These are phyloP conservation scores for Rhinoderma darwinii DNA, from an alignment of 2,113 vertebrate species.

Conservation along the genomic window DNA sequence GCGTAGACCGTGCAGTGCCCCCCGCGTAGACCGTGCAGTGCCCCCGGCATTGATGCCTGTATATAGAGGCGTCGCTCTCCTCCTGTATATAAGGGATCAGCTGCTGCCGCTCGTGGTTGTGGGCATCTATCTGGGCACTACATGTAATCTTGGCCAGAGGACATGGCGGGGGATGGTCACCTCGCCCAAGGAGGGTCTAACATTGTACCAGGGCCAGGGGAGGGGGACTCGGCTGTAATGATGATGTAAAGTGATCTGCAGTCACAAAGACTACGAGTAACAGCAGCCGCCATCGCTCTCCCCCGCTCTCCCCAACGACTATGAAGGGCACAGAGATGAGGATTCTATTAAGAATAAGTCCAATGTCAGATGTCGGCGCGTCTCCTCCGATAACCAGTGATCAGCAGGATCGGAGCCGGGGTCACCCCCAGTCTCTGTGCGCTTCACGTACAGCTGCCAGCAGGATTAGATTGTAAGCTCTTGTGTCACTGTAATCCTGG, in stretches of 20 bases:
- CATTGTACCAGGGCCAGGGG: neutral
- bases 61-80: no score
- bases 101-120: neutral
- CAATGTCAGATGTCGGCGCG: conserved; percentile 26
- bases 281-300: neutral
- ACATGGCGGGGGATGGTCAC: neutral
- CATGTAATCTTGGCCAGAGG: neutral
- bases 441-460: neutral
- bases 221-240: neutral
- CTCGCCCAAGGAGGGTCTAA: conserved; percentile 27
- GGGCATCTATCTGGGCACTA: neutral
- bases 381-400: neutral
- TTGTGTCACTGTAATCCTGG: neutral
- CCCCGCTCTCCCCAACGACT: neutral
- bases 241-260: conserved; percentile 24
- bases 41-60: no score
- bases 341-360: neutral
- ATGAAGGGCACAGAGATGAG: conserved; percentile 14
- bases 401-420: neutral
- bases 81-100: no score
- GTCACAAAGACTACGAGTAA: conserved; percentile 25
- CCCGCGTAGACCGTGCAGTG: no score
- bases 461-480: neutral
- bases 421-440: neutral
- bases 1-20: no score